Evolutionary conservation across 2,888 invertebrate species (phyloP).

Genomic region (Pseudeuparius sepicola): DNA sequence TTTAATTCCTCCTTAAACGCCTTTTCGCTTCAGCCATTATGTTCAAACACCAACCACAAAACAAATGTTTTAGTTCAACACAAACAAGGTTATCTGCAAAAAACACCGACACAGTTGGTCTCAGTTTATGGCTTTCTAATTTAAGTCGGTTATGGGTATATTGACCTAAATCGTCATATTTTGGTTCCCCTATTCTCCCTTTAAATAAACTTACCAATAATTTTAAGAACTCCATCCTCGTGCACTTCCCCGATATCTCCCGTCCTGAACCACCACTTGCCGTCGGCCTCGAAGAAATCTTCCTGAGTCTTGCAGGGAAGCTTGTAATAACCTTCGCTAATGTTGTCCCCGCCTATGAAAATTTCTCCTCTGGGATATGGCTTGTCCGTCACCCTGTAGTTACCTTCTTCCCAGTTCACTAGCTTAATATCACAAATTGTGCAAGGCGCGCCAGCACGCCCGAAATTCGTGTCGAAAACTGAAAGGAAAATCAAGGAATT

Average conservation of each 20-base stretch:
- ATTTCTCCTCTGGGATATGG: slow-evolving; percentile 77
- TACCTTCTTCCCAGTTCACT: slow-evolving; percentile 90
- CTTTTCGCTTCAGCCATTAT: no score
- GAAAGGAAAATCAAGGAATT: slow-evolving; percentile 21
- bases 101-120: no score
- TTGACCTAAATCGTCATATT: no score
- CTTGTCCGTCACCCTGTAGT: slow-evolving; percentile 77
- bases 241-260: slow-evolving; percentile 96
- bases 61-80: no score
- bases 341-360: slow-evolving; percentile 71
- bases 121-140: no score
- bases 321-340: slow-evolving; percentile 91
- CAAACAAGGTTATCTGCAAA: no score
- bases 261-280: slow-evolving; percentile 85
- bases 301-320: slow-evolving; percentile 78
- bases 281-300: slow-evolving; percentile 77
- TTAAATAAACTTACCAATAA: slow-evolving; percentile 84
- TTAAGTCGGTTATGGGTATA: no score
- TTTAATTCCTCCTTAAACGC: no score
- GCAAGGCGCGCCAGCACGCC: slow-evolving; percentile 82
- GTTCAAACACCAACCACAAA: no score
- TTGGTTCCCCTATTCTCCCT: no score
- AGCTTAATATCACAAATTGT: slow-evolving; percentile 76
- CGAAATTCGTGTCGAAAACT: slow-evolving; percentile 47
- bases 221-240: slow-evolving; percentile 87